Base-by-base conservation (phyloP, 2,797 vertebrate species). In the Sebastolobus altivelis region DNA sequence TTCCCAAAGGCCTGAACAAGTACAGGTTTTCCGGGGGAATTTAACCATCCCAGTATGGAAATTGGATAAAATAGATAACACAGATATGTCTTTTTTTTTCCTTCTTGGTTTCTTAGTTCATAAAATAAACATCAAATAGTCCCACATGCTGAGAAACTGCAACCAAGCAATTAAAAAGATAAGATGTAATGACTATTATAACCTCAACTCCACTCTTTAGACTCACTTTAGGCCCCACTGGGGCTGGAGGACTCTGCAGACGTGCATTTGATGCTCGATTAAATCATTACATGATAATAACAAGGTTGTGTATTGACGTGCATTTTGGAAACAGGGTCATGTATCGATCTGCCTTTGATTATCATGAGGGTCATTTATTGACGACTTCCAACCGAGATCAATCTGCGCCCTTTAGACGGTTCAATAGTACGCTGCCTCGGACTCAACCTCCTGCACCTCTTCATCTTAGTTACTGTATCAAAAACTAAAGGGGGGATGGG, bases 341-440 rank as follows among this genome's bases (percentile, higher is more conserved):
- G 6, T 81, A 92, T 93, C 81, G 93, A 94, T 91, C 76, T 22
- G 61, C 33, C 79, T 90, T 93, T 92, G 85, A 94, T 90, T 91
- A 92, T 91, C 82, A 89, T 75, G 78, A 90, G 74, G 84, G 87
- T 88, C 75, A 82, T 84, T 87, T 92, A 93, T 93, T 80, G 88
- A 93, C 69, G 10, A 11, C 68, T 85, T 82, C 66, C 68, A 83
- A 77, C 58, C 31, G 4, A 68, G 75, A 90, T 92, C 87, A 87
- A 89, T 89, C 35, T 22, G 43, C 22, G 70, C 63, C 81, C 87
- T 90, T 92, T 88, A 87, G 69, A 79, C 8, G 18, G 69, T 60
- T 93, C 85, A 83, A 90, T 91, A 90, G 80, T 63, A 75, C 46
- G 27, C 40, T 77, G 77, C 33, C 72, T 75, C 68, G 14, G 37